Conservation (phyloP, 2,113 vertebrate species). For the Cisticola juncidis region DNA sequence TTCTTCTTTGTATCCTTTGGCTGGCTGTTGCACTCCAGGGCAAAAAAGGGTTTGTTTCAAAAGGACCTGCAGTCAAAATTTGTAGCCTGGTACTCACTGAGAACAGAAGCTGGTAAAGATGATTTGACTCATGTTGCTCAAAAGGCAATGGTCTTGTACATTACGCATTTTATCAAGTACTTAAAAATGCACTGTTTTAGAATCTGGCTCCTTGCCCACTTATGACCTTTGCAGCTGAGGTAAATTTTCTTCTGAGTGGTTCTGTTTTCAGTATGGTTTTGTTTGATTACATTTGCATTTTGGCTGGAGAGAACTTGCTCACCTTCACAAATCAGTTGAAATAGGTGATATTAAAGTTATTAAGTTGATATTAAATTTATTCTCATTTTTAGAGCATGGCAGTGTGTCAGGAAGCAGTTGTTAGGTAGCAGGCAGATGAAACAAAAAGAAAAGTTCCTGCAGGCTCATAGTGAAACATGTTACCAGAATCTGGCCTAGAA, state of each 20-base stretch:
- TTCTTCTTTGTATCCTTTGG: slow-evolving; percentile 95
- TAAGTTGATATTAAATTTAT: neutral
- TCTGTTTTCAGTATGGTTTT: neutral
- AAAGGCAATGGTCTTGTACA: neutral
- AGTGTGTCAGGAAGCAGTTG: neutral
- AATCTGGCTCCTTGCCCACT: neutral
- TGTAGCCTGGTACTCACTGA: neutral
- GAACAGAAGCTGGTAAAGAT: neutral
- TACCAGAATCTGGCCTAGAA: neutral
- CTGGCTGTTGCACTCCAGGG: neutral
- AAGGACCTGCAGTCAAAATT: neutral
- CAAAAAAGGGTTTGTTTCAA: neutral
- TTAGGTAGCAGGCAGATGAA: neutral
- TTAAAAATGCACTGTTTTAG: neutral
- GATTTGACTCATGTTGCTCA: neutral
- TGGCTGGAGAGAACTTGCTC: neutral
- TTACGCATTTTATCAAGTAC: neutral
- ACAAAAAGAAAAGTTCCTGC: neutral
- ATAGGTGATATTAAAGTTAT: neutral
- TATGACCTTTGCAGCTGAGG: neutral
- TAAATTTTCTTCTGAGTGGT: neutral
- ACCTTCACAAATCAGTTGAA: neutral
- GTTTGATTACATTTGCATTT: neutral
- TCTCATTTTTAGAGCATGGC: neutral
- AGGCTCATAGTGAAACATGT: neutral